Evolutionary conservation across 2,797 vertebrate species (phyloP).

Genomic region (Babyrousa celebensis): DNA sequence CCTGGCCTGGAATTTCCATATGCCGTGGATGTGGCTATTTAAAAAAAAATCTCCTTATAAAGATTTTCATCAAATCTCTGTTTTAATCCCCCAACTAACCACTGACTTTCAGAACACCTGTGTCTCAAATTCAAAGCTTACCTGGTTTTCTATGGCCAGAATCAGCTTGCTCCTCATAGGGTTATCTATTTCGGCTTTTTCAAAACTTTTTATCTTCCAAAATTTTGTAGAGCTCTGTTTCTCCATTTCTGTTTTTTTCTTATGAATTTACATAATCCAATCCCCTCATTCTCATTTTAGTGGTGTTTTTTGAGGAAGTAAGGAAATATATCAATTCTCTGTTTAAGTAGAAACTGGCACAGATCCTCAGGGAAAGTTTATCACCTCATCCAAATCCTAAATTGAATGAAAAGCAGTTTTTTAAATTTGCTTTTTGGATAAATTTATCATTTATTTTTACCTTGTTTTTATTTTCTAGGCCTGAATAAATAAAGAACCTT

Average conservation of each 20-base stretch:
- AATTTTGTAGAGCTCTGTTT: neutral
- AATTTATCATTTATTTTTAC: neutral
- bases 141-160: neutral
- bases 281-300: neutral
- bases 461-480: neutral
- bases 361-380: neutral
- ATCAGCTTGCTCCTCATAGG: neutral
- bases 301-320: neutral
- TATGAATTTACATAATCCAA: neutral
- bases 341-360: neutral
- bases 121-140: neutral
- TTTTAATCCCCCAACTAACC: neutral
- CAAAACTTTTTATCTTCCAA: neutral
- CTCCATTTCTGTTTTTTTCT: neutral
- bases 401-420: neutral
- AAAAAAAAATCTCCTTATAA: too few species aligned
- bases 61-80: neutral
- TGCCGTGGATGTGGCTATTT: too few species aligned
- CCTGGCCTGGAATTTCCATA: too few species aligned
- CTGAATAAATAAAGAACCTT: neutral
- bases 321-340: neutral
- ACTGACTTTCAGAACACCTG: neutral
- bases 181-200: neutral
- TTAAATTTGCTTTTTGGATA: neutral
- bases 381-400: neutral